Evolutionary conservation across 1,140 invertebrate species (phyloP).

Genomic region (Hyles euphorbiae): DNA sequence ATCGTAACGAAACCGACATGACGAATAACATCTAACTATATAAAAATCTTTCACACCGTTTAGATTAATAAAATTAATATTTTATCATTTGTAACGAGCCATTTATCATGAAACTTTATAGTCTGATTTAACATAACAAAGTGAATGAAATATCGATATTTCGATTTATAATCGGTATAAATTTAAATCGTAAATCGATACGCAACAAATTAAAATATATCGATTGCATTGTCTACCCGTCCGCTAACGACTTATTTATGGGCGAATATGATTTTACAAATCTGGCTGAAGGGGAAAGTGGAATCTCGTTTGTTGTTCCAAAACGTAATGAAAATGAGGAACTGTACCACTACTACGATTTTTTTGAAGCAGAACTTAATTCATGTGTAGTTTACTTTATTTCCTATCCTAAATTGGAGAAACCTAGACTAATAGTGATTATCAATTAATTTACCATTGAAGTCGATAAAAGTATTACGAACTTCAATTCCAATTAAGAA

Average conservation of each 20-base stretch:
- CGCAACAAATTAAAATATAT: slow-evolving; percentile 4
- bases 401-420: too few species aligned
- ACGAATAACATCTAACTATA: too few species aligned
- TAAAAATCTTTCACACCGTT: too few species aligned
- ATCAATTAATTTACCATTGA: too few species aligned
- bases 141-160: neutral
- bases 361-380: neutral
- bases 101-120: slow-evolving; percentile 4
- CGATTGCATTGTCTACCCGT: slow-evolving; percentile 2
- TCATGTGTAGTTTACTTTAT: too few species aligned
- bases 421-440: too few species aligned
- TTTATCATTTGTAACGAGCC: neutral
- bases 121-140: slow-evolving; percentile 4
- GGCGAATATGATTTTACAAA: slow-evolving; percentile 6
- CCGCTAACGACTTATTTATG: slow-evolving; percentile 24
- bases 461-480: too few species aligned
- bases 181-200: slow-evolving; percentile 3
- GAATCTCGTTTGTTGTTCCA: slow-evolving; percentile 40
- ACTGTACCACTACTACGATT: neutral
- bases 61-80: neutral
- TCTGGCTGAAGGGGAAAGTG: slow-evolving; percentile 31
- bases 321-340: slow-evolving; percentile 21
- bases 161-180: slow-evolving; percentile 1
- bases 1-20: too few species aligned
- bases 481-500: too few species aligned